Evolutionary conservation across 2,888 invertebrate species (phyloP).

Genomic region (Scaptomyza flava): DNA sequence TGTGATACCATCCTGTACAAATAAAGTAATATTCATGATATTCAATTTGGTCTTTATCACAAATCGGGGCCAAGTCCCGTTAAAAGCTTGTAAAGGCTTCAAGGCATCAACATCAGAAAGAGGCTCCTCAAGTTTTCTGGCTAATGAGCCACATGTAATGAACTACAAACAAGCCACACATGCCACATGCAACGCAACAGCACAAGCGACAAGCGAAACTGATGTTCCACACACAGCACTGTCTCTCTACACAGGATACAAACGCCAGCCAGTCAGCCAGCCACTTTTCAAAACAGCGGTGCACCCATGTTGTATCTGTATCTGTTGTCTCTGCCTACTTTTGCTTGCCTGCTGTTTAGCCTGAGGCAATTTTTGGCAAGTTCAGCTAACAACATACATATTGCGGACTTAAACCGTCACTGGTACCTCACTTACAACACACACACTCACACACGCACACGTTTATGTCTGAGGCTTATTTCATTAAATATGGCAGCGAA

Average conservation of each 20-base stretch:
- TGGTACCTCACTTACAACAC: slow-evolving; percentile 18
- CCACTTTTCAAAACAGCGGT: slow-evolving; percentile 8
- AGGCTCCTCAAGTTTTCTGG: slow-evolving; percentile 48
- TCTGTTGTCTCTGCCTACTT: slow-evolving; percentile 14
- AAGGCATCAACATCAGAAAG: slow-evolving; percentile 9
- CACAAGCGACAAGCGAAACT: slow-evolving; percentile 27
- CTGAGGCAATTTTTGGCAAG: slow-evolving; percentile 58
- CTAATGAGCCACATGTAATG: slow-evolving; percentile 67
- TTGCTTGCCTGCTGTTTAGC: slow-evolving; percentile 26
- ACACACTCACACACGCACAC: slow-evolving; percentile 18
- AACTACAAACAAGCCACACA: slow-evolving; percentile 56
- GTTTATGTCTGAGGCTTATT: slow-evolving; percentile 44
- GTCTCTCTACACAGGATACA: slow-evolving; percentile 16
- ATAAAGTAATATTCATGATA: slow-evolving; percentile 36
- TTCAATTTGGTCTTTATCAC: slow-evolving; percentile 14
- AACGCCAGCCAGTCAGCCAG: background rate
- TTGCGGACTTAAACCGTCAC: slow-evolving; percentile 7
- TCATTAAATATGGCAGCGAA: slow-evolving; percentile 62
- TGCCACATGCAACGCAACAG: slow-evolving; percentile 25
- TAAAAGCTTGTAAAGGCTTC: slow-evolving; percentile 28
- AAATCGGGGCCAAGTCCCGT: slow-evolving; percentile 15
- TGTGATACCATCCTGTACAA: slow-evolving; percentile 53
- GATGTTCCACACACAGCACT: slow-evolving; percentile 36
- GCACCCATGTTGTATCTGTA: slow-evolving; percentile 26
- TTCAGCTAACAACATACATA: slow-evolving; percentile 39